Conservation (phyloP, 2,113 vertebrate species). For the Pseudorhombus dupliciocellatus region DNA sequence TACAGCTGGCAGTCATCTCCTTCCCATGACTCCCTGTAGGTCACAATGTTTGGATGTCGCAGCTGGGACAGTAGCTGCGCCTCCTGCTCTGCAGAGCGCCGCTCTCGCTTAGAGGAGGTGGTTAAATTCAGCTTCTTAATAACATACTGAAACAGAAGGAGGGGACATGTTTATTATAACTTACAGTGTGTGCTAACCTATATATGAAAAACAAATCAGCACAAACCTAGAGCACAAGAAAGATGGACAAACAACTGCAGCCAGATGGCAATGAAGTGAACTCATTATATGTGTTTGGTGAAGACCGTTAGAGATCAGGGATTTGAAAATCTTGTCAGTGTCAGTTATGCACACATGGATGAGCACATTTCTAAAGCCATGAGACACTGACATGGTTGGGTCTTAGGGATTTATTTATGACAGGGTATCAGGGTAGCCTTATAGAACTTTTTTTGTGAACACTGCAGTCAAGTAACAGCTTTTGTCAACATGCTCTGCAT, state of each 20-base stretch:
- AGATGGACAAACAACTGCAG: background rate
- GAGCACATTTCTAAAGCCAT: background rate
- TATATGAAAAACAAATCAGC: background rate
- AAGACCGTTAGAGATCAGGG: background rate
- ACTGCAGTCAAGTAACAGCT: too few species aligned
- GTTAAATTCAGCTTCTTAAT: constrained; percentile 94
- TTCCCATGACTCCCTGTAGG: constrained; percentile 97
- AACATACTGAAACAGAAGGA: constrained; percentile 84
- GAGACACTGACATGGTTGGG: background rate
- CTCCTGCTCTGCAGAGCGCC: constrained; percentile 92
- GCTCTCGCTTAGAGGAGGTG: constrained; percentile 87
- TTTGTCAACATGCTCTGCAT: too few species aligned
- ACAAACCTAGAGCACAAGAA: background rate
- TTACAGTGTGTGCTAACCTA: background rate
- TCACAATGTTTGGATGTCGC: constrained; percentile 96
- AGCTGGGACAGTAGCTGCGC: constrained; percentile 92
- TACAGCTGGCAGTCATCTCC: constrained; percentile 91
- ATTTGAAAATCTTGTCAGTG: background rate
- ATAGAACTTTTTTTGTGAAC: too few species aligned
- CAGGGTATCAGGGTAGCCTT: background rate
- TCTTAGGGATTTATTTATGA: background rate
- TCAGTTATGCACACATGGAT: background rate
- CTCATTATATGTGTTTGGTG: background rate
- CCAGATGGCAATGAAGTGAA: background rate
- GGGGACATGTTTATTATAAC: background rate